Conservation (phyloP, 2,888 invertebrate genomes). For the Lasiommata megera region DNA sequence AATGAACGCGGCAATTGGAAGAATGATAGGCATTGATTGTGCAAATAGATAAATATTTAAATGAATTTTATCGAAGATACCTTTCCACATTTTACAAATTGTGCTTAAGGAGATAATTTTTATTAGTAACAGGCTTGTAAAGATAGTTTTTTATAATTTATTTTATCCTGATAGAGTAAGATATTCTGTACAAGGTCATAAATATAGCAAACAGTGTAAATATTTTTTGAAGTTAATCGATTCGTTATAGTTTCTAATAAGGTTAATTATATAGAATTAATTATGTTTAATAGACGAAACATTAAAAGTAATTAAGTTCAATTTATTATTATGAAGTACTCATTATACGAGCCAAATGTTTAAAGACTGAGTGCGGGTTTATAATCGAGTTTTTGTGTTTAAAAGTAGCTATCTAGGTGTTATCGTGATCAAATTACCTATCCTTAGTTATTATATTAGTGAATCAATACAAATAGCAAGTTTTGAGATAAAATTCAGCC, state of each 20-base stretch:
- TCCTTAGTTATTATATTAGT: conserved; percentile 7
- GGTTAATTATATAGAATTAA: conserved; percentile 37
- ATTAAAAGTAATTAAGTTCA: conserved; percentile 40
- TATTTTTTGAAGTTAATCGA: conserved; percentile 40
- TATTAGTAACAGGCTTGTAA: conserved; percentile 52
- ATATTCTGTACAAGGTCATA: conserved; percentile 40
- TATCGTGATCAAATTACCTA: conserved; percentile 14
- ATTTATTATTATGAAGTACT: conserved; percentile 51
- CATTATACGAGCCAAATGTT: conserved; percentile 77
- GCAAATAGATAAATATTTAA: conserved; percentile 28
- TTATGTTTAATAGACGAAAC: conserved; percentile 28
- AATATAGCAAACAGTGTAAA: conserved; percentile 46
- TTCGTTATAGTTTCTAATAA: conserved; percentile 34
- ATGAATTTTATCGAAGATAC: conserved; percentile 20
- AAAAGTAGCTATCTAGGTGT: conserved; percentile 18
- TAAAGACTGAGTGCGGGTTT: conserved; percentile 76
- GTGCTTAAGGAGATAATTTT: conserved; percentile 69
- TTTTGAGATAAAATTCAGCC: conserved; percentile 14
- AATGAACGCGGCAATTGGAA: conserved; percentile 77
- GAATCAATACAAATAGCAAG: not conserved
- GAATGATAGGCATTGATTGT: conserved; percentile 73
- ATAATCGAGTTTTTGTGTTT: conserved; percentile 50
- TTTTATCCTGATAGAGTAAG: conserved; percentile 35
- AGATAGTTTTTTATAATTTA: conserved; percentile 52
- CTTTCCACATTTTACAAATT: conserved; percentile 63